Evolutionary conservation across 2,888 invertebrate species (phyloP), one percentile per base, ranked within the genome.

Genomic region (Agapostemon virescens): DNA sequence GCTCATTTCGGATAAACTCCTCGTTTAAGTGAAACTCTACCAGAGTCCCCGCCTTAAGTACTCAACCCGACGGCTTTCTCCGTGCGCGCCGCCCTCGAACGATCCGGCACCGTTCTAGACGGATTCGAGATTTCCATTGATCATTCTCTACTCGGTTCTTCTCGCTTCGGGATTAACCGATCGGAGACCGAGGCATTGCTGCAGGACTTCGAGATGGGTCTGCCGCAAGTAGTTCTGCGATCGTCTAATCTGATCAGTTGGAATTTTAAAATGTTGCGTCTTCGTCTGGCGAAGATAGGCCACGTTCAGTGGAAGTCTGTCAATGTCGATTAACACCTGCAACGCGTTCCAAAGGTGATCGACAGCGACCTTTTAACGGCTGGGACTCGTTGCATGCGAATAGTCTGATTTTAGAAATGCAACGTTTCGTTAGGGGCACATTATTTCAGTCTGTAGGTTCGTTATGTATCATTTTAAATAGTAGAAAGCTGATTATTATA

Each of bases 1-100:
- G 84, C 87, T 81, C 84, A 78, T 87, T 86, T 84, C 82, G 84
- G 87, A 86, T 86, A 87, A 86, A 86, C 87, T 85, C 84, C 86
- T 86, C 87, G 84, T 86, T 86, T 86, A 86, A 86, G 87, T 86
- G 86, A 86, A 87, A 87, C 86, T 87, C 84, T 68, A 70, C 52
- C 71, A 78, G 71, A 75, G 77, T 67, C 55, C 49, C 74, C 71
- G 74, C 69, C 81, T 81, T 77, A 75, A 83, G 81, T 77, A 67
- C 78, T 84, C 73, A 70, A 63, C 64, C 67, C 55, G 20, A 61
- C 71, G 45, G 30, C 26, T 74, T 69, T 66, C 58, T 81, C 55
- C 66, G 67, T 49, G n/a, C 17, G 11, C 26, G 15, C 55, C 66
- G 30, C 52, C 58, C 42, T 49, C 3, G 45, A 63, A 66, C 70